Base-by-base conservation (phyloP, 2,797 vertebrate genomes). In the Anguilla megastoma region DNA sequence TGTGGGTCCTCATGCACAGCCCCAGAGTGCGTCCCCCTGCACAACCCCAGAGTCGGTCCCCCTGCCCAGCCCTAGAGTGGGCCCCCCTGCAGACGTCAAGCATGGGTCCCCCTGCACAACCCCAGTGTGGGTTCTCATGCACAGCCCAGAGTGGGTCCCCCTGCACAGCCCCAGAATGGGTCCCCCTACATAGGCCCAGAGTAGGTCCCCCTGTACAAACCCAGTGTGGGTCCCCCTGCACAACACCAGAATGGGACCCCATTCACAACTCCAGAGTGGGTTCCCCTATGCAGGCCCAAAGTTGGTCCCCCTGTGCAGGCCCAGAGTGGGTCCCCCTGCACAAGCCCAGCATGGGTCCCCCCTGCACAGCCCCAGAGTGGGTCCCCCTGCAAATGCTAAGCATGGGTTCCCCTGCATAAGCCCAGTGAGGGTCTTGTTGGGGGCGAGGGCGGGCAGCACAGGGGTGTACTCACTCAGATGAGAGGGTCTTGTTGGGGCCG, bases 391-490 rank as follows among this genome's bases (percentile, higher is more conserved):
- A 50, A 18, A 45, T 3, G 3, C 41, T 4, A 45, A 45, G 41
- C 41, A 24, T 27, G 71, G 12, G 41, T 45, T 45, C 41, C 41
- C 30, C 4, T 45, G 41, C 41, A 45, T 45, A 80, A 8, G 9
- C 7, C 21, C 45, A 69, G 12, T 48, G 16, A 16, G 12, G 41
- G 48, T 21, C 41, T 45, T 45, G 4, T 45, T 45, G 41, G 41
- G 41, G 41, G 41, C 41, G 41, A 45, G 41, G 41, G 41, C 41
- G 6, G 24, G 63, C 21, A n/a, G 3, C 33, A 21, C 50, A 54
- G 83, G 18, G 50, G 27, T 52, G 27, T 91, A 94, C 97, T 95
- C 95, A 99, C 98, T 97, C 90, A 96, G 97, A 87, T 98, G 97
- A 74, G 96, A 92, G 88, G 98, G 96, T 94, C 97, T 95, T 85